Conservation (phyloP, 2,113 vertebrate genomes). For the Galemys pyrenaicus region DNA sequence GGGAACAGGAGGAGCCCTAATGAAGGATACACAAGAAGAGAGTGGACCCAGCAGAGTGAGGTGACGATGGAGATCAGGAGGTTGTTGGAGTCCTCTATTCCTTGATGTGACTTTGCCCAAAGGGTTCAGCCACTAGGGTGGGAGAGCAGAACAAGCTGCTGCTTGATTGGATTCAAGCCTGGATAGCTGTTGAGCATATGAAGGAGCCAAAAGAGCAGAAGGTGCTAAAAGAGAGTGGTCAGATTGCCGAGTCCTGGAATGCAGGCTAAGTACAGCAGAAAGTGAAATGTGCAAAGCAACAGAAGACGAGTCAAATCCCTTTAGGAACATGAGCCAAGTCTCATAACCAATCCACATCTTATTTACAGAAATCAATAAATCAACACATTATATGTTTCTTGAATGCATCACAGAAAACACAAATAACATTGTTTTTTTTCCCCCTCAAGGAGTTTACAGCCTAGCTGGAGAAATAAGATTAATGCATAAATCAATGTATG, state of each 20-base stretch:
- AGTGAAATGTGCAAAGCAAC: not conserved
- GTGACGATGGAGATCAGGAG: not conserved
- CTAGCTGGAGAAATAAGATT: not conserved
- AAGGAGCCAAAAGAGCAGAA: not conserved
- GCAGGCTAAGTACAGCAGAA: not conserved
- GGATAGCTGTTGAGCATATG: not conserved
- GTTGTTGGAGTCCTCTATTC: not conserved
- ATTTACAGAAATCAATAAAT: constrained; percentile 55
- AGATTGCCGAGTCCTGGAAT: not conserved
- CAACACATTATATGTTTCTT: constrained; percentile 18
- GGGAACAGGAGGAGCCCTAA: not conserved
- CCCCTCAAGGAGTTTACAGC: not conserved
- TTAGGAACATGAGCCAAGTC: constrained; percentile 7
- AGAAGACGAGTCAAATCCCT: not conserved
- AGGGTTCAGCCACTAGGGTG: not conserved
- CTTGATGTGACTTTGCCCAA: not conserved
- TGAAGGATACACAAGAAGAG: not conserved
- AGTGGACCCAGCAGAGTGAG: not conserved
- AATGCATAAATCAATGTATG: not conserved
- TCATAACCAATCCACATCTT: constrained; percentile 28
- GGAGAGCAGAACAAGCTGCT: not conserved
- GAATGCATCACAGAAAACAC: not conserved
- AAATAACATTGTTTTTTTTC: not conserved
- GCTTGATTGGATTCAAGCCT: not conserved
- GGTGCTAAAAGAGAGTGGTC: not conserved